Conservation (phyloP, 2,888 invertebrate species). For the Omphaloscelis lunosa region DNA sequence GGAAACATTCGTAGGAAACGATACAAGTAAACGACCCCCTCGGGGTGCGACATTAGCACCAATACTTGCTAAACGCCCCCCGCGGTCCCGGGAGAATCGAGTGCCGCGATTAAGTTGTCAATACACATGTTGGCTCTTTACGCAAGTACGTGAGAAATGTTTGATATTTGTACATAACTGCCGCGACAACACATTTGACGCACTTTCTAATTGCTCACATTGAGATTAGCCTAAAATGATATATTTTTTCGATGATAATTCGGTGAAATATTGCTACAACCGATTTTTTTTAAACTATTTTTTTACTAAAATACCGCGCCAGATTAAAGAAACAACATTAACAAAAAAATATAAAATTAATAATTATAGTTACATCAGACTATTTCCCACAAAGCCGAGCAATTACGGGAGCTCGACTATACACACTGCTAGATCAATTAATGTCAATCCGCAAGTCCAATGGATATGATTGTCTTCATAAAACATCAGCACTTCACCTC, state of each 20-base stretch:
- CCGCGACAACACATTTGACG: not conserved
- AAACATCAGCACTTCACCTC: slow-evolving; percentile 22
- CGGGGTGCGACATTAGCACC: slow-evolving; percentile 21
- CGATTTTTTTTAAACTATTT: too few relatives aligned
- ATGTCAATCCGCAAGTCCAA: slow-evolving; percentile 4
- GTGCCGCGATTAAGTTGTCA: slow-evolving; percentile 38
- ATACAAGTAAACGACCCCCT: slow-evolving; percentile 29
- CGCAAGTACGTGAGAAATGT: slow-evolving; percentile 10
- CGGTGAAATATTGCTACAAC: not conserved
- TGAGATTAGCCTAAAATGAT: not conserved
- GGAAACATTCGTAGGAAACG: slow-evolving; percentile 12
- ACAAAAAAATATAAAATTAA: not conserved
- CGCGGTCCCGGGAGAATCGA: not conserved
- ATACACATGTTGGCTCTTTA: slow-evolving; percentile 31
- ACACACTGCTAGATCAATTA: slow-evolving; percentile 6
- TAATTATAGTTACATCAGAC: not conserved
- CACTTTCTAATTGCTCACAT: slow-evolving; percentile 27
- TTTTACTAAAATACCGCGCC: not conserved
- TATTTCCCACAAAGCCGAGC: not conserved
- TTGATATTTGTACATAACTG: not conserved
- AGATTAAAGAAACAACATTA: not conserved
- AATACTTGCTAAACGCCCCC: slow-evolving; percentile 20
- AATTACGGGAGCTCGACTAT: not conserved
- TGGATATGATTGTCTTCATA: slow-evolving; percentile 29
- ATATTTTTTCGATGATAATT: not conserved